Evolutionary conservation across 2,797 vertebrate species (phyloP).

Genomic region (Pelodytes ibericus): DNA sequence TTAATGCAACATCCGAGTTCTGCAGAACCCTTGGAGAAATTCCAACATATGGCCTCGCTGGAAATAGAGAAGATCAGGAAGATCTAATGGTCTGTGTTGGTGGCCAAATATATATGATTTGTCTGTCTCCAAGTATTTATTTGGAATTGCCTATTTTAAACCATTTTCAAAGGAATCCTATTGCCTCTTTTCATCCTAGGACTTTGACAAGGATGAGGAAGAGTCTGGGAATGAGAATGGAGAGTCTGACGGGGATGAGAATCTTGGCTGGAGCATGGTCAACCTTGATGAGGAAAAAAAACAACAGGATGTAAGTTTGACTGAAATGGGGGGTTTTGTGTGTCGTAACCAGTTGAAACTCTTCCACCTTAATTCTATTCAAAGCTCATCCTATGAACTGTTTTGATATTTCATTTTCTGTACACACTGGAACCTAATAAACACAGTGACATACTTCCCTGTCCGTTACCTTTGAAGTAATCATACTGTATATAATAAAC

Average conservation of each 20-base stretch:
- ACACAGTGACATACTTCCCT: too few relatives aligned
- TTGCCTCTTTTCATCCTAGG: constrained; percentile 62
- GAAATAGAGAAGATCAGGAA: constrained; percentile 91
- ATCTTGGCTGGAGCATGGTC: constrained; percentile 89
- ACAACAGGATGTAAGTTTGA: constrained; percentile 76
- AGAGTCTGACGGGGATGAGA: constrained; percentile 87
- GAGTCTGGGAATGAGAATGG: constrained; percentile 78
- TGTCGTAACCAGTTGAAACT: too few relatives aligned
- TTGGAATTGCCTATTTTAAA: neutral
- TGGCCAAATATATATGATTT: neutral
- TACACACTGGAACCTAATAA: too few relatives aligned
- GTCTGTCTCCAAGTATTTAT: neutral
- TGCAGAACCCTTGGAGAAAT: constrained; percentile 92
- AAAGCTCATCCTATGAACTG: too few relatives aligned
- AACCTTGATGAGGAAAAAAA: constrained; percentile 89
- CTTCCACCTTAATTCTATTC: too few relatives aligned
- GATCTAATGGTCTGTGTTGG: constrained; percentile 80
- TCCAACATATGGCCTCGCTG: constrained; percentile 89
- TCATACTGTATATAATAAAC: too few relatives aligned
- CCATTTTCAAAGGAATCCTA: neutral
- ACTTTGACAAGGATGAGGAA: constrained; percentile 85
- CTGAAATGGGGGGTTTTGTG: too few relatives aligned
- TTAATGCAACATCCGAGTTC: constrained; percentile 92
- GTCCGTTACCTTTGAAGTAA: too few relatives aligned
- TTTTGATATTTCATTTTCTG: too few relatives aligned